These are phyloP conservation scores for Lepidochrysops patricia DNA, from an alignment of 2,888 invertebrate genomes.

Conservation along the genomic window DNA sequence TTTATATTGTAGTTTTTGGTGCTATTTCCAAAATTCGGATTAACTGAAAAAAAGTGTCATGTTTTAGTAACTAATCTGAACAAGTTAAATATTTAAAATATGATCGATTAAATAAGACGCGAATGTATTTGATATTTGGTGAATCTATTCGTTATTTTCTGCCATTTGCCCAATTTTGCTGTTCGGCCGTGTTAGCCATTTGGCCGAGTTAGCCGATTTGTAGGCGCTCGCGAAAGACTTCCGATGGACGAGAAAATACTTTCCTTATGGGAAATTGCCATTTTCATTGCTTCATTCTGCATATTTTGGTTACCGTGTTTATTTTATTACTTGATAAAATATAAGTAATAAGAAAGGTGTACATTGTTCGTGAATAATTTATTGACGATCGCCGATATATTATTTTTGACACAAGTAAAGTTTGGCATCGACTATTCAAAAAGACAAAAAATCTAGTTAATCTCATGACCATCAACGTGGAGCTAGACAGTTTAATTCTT, in stretches of 20 bases:
- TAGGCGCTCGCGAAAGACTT: conserved; percentile 44
- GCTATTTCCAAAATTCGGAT: no score
- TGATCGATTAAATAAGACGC: no score
- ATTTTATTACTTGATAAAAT: background rate
- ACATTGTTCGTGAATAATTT: background rate
- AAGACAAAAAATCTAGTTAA: conserved; percentile 5
- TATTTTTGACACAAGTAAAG: no score
- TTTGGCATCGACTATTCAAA: background rate
- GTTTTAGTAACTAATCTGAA: no score
- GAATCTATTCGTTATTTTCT: no score
- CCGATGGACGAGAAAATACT: conserved; percentile 48
- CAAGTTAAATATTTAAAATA: no score
- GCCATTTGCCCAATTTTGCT: conserved; percentile 33
- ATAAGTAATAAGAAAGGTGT: background rate
- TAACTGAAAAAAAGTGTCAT: no score
- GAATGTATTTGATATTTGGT: no score
- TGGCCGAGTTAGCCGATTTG: background rate
- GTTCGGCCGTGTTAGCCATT: background rate
- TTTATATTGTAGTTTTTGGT: no score
- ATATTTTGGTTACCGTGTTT: conserved; percentile 22
- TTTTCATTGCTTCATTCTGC: conserved; percentile 48
- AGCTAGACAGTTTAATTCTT: no score
- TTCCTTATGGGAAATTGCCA: conserved; percentile 43
- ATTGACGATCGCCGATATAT: no score
- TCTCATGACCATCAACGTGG: no score